phyloP scores from a whole-genome alignment of 1,140 invertebrate species.

The Ceratoteleas bidentatus region DNA sequence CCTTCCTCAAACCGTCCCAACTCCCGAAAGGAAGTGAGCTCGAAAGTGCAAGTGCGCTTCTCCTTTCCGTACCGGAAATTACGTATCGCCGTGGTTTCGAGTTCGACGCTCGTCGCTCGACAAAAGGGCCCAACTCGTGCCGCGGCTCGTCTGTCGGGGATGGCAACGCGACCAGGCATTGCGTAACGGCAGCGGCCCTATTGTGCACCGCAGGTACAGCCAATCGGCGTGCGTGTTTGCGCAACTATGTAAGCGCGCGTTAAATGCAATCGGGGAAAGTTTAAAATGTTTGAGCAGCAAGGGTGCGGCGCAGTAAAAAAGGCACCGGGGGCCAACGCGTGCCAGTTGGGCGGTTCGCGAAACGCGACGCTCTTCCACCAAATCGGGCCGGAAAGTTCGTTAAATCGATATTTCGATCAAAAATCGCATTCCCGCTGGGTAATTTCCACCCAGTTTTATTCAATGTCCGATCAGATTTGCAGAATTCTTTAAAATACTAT shows the following conservation, averaged over 20 bases:
- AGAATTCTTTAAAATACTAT: too few species aligned
- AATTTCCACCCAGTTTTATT: too few species aligned
- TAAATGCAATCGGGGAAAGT: constrained; percentile 74
- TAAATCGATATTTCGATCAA: background rate
- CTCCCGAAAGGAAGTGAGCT: constrained; percentile 17
- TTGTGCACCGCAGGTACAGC: constrained; percentile 62
- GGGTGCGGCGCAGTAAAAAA: constrained; percentile 69
- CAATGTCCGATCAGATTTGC: too few species aligned
- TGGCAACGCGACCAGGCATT: constrained; percentile 64
- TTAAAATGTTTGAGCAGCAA: constrained; percentile 78
- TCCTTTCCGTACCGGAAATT: constrained; percentile 62
- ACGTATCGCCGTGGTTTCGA: constrained; percentile 63
- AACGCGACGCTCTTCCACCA: too few species aligned
- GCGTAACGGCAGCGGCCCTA: constrained; percentile 72
- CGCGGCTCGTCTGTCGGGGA: constrained; percentile 66
- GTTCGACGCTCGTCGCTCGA: constrained; percentile 55
- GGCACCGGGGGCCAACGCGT: constrained; percentile 60
- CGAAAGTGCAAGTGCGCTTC: constrained; percentile 53
- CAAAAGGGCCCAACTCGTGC: constrained; percentile 67
- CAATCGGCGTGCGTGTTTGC: constrained; percentile 61
- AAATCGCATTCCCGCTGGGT: too few species aligned
- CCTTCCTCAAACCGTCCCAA: too few species aligned
- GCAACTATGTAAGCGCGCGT: constrained; percentile 61
- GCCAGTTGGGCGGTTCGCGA: constrained; percentile 13
- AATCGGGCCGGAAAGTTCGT: background rate